Conservation (phyloP, 2,797 vertebrate species). For the Pithecia hirsuta region DNA sequence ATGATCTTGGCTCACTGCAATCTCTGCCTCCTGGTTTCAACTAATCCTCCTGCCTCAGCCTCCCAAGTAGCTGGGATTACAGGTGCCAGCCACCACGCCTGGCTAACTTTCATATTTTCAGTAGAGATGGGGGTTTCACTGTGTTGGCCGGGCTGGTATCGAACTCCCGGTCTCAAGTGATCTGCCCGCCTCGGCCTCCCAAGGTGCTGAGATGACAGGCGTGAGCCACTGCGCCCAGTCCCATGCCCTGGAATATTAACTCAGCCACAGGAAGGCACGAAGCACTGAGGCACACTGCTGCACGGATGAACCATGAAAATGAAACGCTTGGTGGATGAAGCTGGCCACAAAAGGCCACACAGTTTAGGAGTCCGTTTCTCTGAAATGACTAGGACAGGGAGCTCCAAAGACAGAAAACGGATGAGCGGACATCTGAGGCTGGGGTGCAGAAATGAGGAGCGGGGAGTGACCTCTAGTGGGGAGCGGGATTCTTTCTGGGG, state of each 20-base stretch:
- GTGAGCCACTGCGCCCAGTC: rapidly evolving
- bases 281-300: rapidly evolving
- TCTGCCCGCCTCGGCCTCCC: background rate
- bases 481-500: rapidly evolving
- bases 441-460: rapidly evolving
- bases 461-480: rapidly evolving
- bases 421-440: rapidly evolving
- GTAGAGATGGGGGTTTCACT: background rate
- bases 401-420: background rate
- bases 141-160: background rate
- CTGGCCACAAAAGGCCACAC: too few relatives aligned
- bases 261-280: background rate
- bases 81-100: rapidly evolving
- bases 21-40: background rate
- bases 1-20: background rate
- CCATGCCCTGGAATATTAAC: background rate
- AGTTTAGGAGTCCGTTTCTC: rapidly evolving
- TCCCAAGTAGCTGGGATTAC: background rate
- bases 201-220: background rate
- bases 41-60: background rate
- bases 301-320: background rate
- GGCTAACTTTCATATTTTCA: background rate
- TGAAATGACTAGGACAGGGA: rapidly evolving
- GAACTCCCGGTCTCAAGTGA: background rate
- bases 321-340: rapidly evolving